Conservation (phyloP, 2,888 invertebrate genomes). For the Pteria penguin region DNA sequence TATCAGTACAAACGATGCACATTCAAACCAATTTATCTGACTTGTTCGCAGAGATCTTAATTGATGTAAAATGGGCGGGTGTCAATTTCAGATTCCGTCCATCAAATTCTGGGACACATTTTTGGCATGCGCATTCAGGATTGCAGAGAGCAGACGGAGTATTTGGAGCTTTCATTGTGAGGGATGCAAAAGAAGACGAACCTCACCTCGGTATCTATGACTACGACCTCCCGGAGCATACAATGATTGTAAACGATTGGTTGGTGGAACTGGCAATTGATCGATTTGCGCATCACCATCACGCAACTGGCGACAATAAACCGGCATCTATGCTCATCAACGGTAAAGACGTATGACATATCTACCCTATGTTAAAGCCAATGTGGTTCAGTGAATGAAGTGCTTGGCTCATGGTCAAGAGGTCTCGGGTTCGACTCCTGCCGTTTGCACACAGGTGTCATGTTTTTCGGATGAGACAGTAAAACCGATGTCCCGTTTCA, state of each 20-base stretch:
- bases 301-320: slow-evolving; percentile 90
- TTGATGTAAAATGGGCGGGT: no score
- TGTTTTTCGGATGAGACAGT: no score
- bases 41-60: no score
- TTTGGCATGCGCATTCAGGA: slow-evolving; percentile 73
- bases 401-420: no score
- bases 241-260: slow-evolving; percentile 93
- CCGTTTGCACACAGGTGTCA: no score
- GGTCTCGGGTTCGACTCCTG: no score
- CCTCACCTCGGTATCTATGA: slow-evolving; percentile 93
- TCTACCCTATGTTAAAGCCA: no score
- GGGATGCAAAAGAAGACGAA: slow-evolving; percentile 86
- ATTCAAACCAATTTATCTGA: no score
- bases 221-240: slow-evolving; percentile 93
- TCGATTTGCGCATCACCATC: slow-evolving; percentile 91
- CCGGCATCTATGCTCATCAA: slow-evolving; percentile 90
- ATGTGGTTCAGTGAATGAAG: no score
- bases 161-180: slow-evolving; percentile 68
- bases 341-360: slow-evolving; percentile 83
- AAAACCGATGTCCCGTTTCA: no score
- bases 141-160: slow-evolving; percentile 69
- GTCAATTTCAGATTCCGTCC: slow-evolving; percentile 64
- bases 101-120: slow-evolving; percentile 67
- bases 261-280: slow-evolving; percentile 85
- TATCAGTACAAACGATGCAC: no score